These are phyloP conservation scores for Heterodera schachtii DNA, from an alignment of 1,140 invertebrate species.

Conservation along the genomic window DNA sequence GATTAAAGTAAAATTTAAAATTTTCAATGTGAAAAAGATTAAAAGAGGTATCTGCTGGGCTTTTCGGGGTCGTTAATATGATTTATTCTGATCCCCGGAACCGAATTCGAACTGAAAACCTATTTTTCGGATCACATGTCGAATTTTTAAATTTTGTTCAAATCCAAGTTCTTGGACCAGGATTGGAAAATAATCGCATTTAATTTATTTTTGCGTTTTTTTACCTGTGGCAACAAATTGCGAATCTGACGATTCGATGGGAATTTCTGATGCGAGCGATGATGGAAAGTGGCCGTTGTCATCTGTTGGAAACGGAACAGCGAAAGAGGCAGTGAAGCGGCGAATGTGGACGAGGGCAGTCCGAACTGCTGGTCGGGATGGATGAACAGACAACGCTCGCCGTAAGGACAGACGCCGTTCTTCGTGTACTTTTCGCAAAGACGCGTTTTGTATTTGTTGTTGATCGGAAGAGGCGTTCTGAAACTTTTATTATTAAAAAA, in stretches of 20 bases:
- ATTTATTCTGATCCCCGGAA: too few species aligned
- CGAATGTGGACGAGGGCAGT: not conserved
- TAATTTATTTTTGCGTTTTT: not conserved
- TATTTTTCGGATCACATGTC: too few species aligned
- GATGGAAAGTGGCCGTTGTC: not conserved
- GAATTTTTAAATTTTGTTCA: too few species aligned
- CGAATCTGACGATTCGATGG: not conserved
- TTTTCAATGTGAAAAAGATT: too few species aligned
- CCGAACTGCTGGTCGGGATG: slow-evolving; percentile 36
- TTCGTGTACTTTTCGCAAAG: slow-evolving; percentile 58
- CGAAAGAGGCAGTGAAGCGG: not conserved
- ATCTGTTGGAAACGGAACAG: not conserved
- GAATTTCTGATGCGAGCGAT: not conserved
- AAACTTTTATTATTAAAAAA: not conserved
- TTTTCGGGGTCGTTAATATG: too few species aligned
- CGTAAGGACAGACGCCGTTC: slow-evolving; percentile 56
- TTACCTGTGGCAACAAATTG: slow-evolving; percentile 4
- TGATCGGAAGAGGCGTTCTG: slow-evolving; percentile 35
- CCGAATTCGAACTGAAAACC: too few species aligned
- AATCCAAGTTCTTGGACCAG: too few species aligned
- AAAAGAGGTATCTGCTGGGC: too few species aligned
- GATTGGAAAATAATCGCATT: too few species aligned
- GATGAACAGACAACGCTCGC: slow-evolving; percentile 56
- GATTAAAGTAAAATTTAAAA: too few species aligned
- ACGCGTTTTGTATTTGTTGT: slow-evolving; percentile 59